Base-by-base conservation (phyloP, 2,888 invertebrate genomes). In the Hypomecis punctinalis region DNA sequence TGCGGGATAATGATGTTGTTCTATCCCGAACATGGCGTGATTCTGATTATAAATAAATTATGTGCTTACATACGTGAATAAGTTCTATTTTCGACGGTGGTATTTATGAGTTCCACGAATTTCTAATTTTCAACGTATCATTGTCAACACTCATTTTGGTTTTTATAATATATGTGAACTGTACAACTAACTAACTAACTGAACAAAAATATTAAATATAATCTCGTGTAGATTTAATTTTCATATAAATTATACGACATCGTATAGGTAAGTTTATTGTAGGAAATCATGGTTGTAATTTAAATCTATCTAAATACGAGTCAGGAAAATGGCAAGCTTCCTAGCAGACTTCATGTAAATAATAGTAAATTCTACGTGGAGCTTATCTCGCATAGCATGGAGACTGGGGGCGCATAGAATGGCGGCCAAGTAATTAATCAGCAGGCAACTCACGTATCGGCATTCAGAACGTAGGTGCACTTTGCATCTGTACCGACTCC, bases 351-450 rank as follows among this genome's bases (percentile, higher is more conserved):
- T 39, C 40, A 47, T 40, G 47, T 33, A 56, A 56, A 47, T 56
- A 47, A 48, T 47, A 10, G 37, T 40, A 33, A 47, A 47, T 40
- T 10, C n/a, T 8, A 45, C 37, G 36, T 47, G 40, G 56, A 47
- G 56, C n/a, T 56, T 43, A 52, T 52, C 47, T 47, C 46, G 45
- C 37, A n/a, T 13, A 7, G 57, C 35, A 42, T 46, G 47, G 36
- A 33, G 52, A 40, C 43, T 8, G 37, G 67, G 53, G 59, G 66
- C 67, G 42, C 67, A 52, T 52, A 62, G 69, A 65, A 78, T 79
- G 73, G 65, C 67, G 58, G 59, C 56, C 66, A 42, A 71, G 68
- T 77, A 78, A 82, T 82, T 78, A 78, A 81, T 81, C 79, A 76
- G 77, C 71, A 81, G 70, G 74, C 77, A 60, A 65, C 68, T 69